A percentile compares a stretch with the other conserved stretches of the same genome.
These are phyloP conservation scores for Eospalax fontanierii DNA, from an alignment of 2,797 vertebrate species.

Conservation along the genomic window DNA sequence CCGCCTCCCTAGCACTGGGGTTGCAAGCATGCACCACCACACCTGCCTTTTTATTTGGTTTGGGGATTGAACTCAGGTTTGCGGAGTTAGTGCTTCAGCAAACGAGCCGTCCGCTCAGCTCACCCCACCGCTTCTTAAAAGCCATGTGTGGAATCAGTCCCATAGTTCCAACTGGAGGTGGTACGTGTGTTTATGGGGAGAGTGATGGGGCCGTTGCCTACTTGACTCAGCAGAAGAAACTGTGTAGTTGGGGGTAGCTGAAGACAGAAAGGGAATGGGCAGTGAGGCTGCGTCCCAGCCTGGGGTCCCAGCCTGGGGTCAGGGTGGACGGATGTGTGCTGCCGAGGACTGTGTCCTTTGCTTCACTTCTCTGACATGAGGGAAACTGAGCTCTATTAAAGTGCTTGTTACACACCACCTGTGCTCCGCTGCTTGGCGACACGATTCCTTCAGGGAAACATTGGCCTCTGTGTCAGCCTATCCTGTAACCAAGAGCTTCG, in stretches of 20 bases:
- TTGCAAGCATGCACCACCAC: neutral
- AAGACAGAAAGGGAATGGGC: neutral
- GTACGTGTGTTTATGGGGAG: neutral
- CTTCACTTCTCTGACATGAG: neutral
- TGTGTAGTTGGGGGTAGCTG: neutral
- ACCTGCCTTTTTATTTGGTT: neutral
- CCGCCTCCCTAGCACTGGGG: neutral
- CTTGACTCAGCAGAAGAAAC: neutral
- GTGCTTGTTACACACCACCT: neutral
- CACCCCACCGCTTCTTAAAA: neutral
- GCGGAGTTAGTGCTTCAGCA: neutral
- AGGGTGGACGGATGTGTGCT: no score
- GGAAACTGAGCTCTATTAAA: neutral
- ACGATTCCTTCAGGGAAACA: neutral
- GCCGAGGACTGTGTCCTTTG: neutral
- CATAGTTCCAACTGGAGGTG: neutral
- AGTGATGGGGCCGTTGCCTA: neutral
- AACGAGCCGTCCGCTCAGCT: neutral
- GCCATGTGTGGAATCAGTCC: neutral
- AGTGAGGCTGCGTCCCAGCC: neutral
- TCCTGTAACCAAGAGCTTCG: constrained; percentile 29
- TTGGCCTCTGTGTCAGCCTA: neutral
- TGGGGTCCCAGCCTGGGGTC: neutral
- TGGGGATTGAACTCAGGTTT: neutral
- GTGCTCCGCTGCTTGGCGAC: no score